A percentile compares a stretch with the other conserved stretches of the same genome.
These are phyloP conservation scores for Tenrec ecaudatus DNA, from an alignment of 2,113 vertebrate species.

Conservation along the genomic window DNA sequence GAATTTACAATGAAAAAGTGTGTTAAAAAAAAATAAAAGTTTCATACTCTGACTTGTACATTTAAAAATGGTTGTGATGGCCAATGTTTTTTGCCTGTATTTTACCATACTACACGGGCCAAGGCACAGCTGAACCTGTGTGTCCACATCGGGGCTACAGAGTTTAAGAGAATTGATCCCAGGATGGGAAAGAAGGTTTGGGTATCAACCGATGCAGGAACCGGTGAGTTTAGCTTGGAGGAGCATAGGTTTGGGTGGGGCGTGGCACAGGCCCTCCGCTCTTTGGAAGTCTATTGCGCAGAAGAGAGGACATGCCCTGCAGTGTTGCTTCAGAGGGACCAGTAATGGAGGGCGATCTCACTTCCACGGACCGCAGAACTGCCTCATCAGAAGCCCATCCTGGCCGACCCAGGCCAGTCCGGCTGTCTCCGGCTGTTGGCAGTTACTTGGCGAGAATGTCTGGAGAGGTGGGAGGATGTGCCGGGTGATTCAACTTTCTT, in stretches of 20 bases:
- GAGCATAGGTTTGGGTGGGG: not conserved
- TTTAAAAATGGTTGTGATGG: not conserved
- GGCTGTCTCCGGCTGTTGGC: not conserved
- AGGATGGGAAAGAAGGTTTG: not conserved
- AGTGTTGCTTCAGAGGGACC: not conserved
- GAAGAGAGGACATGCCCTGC: not conserved
- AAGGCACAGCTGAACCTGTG: no score
- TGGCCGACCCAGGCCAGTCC: not conserved
- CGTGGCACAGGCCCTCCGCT: not conserved
- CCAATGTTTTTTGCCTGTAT: not conserved
- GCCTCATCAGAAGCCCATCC: not conserved
- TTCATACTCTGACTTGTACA: not conserved
- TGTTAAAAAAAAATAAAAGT: no score
- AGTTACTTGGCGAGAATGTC: slow-evolving; percentile 1
- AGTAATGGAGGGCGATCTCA: not conserved
- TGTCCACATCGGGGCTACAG: no score
- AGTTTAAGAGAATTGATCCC: not conserved
- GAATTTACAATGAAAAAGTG: no score
- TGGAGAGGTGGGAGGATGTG: not conserved
- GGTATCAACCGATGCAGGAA: not conserved
- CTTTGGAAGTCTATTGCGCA: not conserved
- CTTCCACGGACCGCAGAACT: not conserved
- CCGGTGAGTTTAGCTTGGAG: not conserved
- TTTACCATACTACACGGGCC: not conserved
- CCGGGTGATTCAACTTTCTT: not conserved